Base-by-base conservation (phyloP, 2,888 invertebrate genomes). In the Euplexia lucipara region DNA sequence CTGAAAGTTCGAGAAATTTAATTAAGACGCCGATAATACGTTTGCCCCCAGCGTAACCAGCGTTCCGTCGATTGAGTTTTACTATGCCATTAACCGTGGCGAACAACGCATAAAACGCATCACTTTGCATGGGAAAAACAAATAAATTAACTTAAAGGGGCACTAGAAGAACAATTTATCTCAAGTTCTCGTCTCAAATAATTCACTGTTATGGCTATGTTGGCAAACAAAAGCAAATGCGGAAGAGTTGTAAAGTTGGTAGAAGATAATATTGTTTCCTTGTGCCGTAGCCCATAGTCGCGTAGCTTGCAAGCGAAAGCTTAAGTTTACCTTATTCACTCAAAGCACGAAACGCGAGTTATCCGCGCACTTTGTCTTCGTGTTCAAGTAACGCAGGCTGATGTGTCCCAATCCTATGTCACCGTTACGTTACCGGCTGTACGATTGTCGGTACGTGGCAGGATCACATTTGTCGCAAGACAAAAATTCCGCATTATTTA, bases 111-210 rank as follows among this genome's bases (percentile, higher is more conserved):
- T 89, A 88, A 90, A 91, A 89, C 85, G 85, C 87, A 86, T 88
- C 86, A 86, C 87, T 89, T 83, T 83, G 81, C 83, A 80, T 77
- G 82, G 75, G 87, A 88, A 92, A 90, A 92, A 92, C 92, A 92
- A 89, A 93, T 92, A 92, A 91, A 91, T 92, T 89, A 84, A 82
- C 70, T 85, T 75, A 83, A 90, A 89, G 83, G 87, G 86, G 86
- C 82, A 86, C 88, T 90, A 88, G 75, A 82, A 86, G 83, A 76
- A 78, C 83, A 84, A 89, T 89, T 88, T 88, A 88, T 88, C 86
- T 86, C 81, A 84, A 85, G 85, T 86, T 86, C 82, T 81, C 51
- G 45, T 54, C 67, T 79, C 75, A 83, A 86, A 89, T 89, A 88
- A 86, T 81, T 92, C 88, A 88, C 88, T 87, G 88, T 87, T 86